phyloP scores from a whole-genome alignment of 2,113 vertebrate species.

The Alligator sinensis region DNA sequence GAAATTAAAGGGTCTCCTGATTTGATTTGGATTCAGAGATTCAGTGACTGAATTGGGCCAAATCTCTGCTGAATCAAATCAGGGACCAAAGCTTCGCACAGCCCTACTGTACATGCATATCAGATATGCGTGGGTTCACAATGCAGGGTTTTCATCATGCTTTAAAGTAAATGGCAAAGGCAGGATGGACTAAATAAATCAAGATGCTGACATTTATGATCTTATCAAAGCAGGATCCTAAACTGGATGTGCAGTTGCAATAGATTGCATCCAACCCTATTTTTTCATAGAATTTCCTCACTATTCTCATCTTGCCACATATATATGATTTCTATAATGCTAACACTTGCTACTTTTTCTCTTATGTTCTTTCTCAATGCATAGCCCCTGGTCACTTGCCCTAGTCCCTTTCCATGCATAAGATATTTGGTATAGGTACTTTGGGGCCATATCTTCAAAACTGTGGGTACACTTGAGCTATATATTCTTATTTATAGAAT shows the following conservation, averaged over 20 bases:
- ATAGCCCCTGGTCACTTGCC: neutral
- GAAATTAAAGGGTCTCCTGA: too few relatives aligned
- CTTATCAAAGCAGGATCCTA: neutral
- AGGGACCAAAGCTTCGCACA: too few relatives aligned
- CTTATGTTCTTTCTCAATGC: neutral
- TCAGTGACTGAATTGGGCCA: too few relatives aligned
- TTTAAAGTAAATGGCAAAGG: neutral
- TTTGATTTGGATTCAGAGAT: too few relatives aligned
- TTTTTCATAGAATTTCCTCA: neutral
- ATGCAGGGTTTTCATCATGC: neutral
- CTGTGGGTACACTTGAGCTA: neutral
- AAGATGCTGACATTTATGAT: neutral
- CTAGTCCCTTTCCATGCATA: too few relatives aligned
- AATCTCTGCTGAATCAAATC: too few relatives aligned
- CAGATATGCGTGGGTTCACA: neutral
- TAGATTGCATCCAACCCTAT: neutral
- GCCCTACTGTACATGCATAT: neutral
- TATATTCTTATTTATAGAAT: neutral
- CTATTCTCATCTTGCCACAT: neutral
- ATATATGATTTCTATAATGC: neutral
- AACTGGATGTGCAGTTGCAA: too few relatives aligned
- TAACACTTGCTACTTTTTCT: neutral
- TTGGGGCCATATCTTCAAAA: too few relatives aligned
- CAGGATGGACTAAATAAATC: neutral
- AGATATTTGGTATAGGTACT: too few relatives aligned